Evolutionary conservation across 2,888 invertebrate species (phyloP).

Genomic region (Xestia sexstrigata): DNA sequence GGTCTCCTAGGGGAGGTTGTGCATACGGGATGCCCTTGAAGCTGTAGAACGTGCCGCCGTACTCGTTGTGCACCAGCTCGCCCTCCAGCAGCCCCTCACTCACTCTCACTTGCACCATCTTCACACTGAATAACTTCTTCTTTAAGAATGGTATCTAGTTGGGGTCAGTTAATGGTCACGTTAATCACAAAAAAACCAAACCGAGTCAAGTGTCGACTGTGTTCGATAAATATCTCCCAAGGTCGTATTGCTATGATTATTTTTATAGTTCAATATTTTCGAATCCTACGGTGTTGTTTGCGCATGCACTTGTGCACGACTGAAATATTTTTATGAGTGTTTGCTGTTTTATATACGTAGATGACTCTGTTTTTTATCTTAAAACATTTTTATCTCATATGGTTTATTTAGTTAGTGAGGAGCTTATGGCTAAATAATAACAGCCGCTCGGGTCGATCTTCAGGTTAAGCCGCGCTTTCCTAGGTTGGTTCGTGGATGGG

Average conservation of each 20-base stretch:
- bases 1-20: constrained; percentile 84
- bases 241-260: not conserved
- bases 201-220: not conserved
- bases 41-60: constrained; percentile 69
- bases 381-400: not conserved
- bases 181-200: not conserved
- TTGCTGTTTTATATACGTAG: not conserved
- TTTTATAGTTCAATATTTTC: not conserved
- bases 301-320: not conserved
- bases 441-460: too few relatives aligned
- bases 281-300: too few relatives aligned
- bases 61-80: constrained; percentile 62
- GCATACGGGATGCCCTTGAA: constrained; percentile 88
- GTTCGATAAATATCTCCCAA: not conserved
- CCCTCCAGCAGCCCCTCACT: constrained; percentile 75
- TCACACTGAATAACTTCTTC: not conserved
- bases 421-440: too few relatives aligned
- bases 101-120: constrained; percentile 67
- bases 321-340: not conserved
- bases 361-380: not conserved
- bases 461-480: too few relatives aligned
- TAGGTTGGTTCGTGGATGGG: too few relatives aligned
- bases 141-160: not conserved
- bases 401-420: not conserved
- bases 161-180: too few relatives aligned